These are phyloP conservation scores for Epizoanthus illoricatus DNA, from an alignment of 92 coral and sea anemone genomes.

Conservation along the genomic window DNA sequence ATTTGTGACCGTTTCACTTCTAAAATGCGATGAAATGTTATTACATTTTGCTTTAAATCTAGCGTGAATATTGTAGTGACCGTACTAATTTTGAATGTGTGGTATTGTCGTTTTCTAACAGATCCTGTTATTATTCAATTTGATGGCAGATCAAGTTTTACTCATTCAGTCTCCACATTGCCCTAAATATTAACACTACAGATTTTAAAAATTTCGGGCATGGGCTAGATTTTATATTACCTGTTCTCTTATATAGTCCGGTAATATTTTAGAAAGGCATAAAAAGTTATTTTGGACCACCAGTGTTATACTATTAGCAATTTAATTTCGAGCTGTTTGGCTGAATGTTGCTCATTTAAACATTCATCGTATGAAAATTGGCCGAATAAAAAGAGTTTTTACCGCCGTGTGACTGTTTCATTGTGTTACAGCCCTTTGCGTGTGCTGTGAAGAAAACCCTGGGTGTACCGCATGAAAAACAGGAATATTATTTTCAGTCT, in stretches of 20 bases:
- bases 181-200: slow-evolving; percentile 25
- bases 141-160: slow-evolving; percentile 18
- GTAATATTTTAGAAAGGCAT: slow-evolving; percentile 7
- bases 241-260: not conserved
- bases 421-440: slow-evolving; percentile 7
- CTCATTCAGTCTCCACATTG: slow-evolving; percentile 32
- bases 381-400: slow-evolving; percentile 20
- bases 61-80: slow-evolving; percentile 1
- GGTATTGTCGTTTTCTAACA: slow-evolving; percentile 29
- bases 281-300: not conserved
- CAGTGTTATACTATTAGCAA: slow-evolving; percentile 7
- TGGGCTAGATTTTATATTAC: not conserved
- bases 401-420: slow-evolving; percentile 4
- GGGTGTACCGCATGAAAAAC: no score
- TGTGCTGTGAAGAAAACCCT: not conserved
- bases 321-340: slow-evolving; percentile 12
- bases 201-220: not conserved
- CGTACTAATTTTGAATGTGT: slow-evolving; percentile 28
- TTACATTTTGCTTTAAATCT: not conserved
- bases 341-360: slow-evolving; percentile 41
- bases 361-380: slow-evolving; percentile 11
- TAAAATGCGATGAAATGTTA: slow-evolving; percentile 23
- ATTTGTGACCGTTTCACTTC: slow-evolving; percentile 27
- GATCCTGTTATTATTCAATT: slow-evolving; percentile 22
- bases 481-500: not conserved